A percentile compares a stretch with the other conserved stretches of the same genome.
These are phyloP conservation scores for Barbus barbus DNA, from an alignment of 2,113 vertebrate genomes.

Conservation along the genomic window DNA sequence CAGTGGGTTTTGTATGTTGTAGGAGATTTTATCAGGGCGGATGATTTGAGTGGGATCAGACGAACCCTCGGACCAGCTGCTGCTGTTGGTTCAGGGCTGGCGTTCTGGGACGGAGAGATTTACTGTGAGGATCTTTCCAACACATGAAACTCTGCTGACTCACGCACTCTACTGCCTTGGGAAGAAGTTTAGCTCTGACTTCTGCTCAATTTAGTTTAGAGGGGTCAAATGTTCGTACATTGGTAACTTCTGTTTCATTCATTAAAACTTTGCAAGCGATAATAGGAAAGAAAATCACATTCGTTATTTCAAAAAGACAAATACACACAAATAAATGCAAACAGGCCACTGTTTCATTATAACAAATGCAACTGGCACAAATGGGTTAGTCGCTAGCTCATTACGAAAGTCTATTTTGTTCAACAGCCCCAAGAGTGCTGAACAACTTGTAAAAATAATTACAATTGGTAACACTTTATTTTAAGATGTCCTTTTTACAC, in stretches of 20 bases:
- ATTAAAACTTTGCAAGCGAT: neutral
- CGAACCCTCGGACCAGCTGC: slow-evolving; percentile 74
- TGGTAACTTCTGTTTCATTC: too few relatives aligned
- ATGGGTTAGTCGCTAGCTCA: too few relatives aligned
- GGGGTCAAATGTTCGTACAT: neutral
- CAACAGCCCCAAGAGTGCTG: too few relatives aligned
- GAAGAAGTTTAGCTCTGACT: slow-evolving; percentile 5
- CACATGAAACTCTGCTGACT: slow-evolving; percentile 25
- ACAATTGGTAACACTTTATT: too few relatives aligned
- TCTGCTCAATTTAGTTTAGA: neutral
- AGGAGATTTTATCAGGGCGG: slow-evolving; percentile 67
- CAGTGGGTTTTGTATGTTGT: slow-evolving; percentile 52
- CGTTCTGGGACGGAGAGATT: slow-evolving; percentile 63
- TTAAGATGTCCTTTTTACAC: too few relatives aligned
- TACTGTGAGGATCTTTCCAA: slow-evolving; percentile 54
- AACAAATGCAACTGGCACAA: too few relatives aligned
- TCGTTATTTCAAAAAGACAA: neutral
- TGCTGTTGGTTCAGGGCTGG: slow-evolving; percentile 68
- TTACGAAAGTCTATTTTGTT: too few relatives aligned
- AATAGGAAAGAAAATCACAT: neutral
- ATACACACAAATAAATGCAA: neutral
- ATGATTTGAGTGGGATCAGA: slow-evolving; percentile 74
- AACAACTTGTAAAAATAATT: too few relatives aligned
- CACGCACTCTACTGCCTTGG: neutral
- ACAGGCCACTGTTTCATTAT: neutral